Evolutionary conservation across 2,797 vertebrate species (phyloP).

Genomic region (Scolopax bukidnonensis): DNA sequence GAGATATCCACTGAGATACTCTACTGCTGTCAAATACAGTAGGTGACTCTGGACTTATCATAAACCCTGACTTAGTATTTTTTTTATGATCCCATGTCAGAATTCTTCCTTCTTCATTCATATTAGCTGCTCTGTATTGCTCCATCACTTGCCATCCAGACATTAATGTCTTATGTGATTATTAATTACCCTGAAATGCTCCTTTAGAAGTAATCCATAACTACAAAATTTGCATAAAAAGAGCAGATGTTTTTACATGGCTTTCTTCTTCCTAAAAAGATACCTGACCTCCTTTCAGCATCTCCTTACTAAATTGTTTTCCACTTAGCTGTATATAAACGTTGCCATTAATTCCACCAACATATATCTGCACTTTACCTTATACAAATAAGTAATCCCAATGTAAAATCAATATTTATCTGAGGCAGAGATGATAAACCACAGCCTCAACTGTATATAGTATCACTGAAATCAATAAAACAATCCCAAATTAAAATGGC

Average conservation of each 20-base stretch:
- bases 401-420: conserved; percentile 14
- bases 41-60: background rate
- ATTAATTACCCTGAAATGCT: background rate
- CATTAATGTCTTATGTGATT: background rate
- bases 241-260: background rate
- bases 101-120: background rate
- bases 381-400: background rate
- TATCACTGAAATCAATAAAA: conserved; percentile 18
- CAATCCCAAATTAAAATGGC: background rate
- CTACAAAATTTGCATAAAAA: background rate
- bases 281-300: background rate
- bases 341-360: background rate
- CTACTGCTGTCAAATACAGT: background rate
- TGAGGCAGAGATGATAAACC: conserved; percentile 10
- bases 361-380: background rate
- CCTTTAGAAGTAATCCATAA: background rate
- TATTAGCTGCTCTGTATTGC: background rate
- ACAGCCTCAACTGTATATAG: background rate
- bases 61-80: background rate
- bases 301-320: background rate
- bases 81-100: background rate
- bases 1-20: background rate
- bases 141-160: background rate
- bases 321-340: background rate
- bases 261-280: background rate